Base-by-base conservation (phyloP, 2,113 vertebrate species). In the Megalops atlanticus region DNA sequence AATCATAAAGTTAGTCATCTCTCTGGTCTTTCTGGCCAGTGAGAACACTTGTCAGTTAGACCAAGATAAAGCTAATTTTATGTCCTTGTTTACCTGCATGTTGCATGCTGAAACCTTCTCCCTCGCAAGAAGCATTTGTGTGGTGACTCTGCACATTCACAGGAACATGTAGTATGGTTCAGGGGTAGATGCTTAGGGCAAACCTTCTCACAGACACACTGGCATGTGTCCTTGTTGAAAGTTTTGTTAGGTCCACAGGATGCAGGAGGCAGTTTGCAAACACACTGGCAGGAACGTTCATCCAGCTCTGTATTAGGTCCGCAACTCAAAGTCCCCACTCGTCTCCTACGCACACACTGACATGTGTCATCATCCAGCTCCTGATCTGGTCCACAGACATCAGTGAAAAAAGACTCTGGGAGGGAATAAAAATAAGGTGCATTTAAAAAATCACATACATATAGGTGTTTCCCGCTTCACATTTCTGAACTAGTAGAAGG, bases 361-460 rank as follows among this genome's bases (percentile, higher is more conserved):
- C 95, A 95, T 0, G 93, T 95, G 78, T 95, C 94, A 82, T 95
- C 95, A 84, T 95, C 94, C 75, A 95, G 88, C 80, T 95, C 95
- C 83, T 95, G 95, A 85, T 93, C 88, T 0, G 94, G 91, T 33
- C 94, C 95, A 77, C 95, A 96, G 76, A 95, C 84, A 68, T 89
- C 89, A 69, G 91, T 88, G 16, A 12, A 8, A 49, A 89, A 43
- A 0, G 87, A 4, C 1, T 92, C 91, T 94, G 81, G 38, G 27
- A n/a, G n/a, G n/a, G n/a, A n/a, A 47, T 8, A 47, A 47, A n/a
- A n/a, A n/a, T n/a, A n/a, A n/a, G n/a, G n/a, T n/a, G n/a, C n/a
- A n/a, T n/a, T n/a, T n/a, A n/a, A n/a, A n/a, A n/a, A n/a, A n/a
- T n/a, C n/a, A n/a, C n/a, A n/a, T n/a, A n/a, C n/a, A n/a, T n/a